Percentiles rank a stretch among this genome's conserved stretches.
These are phyloP conservation scores for Alcis repandata DNA, from an alignment of 2,888 invertebrate species.

Conservation along the genomic window DNA sequence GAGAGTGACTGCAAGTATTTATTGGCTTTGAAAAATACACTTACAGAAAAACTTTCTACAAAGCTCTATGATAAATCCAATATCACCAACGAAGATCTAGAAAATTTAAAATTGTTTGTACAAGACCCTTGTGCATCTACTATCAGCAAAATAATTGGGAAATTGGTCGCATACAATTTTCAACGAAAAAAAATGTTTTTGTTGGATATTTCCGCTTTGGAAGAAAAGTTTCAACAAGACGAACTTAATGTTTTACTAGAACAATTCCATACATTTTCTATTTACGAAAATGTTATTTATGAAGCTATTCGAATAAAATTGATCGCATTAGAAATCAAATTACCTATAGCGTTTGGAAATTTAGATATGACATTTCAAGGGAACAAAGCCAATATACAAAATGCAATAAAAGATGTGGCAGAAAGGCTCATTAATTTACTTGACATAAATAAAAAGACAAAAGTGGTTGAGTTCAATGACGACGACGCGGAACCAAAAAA, in stretches of 20 bases:
- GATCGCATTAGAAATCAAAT: constrained; percentile 44
- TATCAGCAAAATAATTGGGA: no score
- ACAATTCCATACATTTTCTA: no score
- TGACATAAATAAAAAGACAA: constrained; percentile 23
- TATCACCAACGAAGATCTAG: constrained; percentile 38
- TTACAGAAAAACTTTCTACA: constrained; percentile 47
- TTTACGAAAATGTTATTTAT: no score
- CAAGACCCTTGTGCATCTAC: constrained; percentile 33
- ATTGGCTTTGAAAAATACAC: constrained; percentile 47
- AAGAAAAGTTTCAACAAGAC: no score
- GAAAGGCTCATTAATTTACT: constrained; percentile 36
- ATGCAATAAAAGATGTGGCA: constrained; percentile 37
- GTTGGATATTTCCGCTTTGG: no score
- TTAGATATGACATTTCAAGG: constrained; percentile 49
- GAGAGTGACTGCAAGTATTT: constrained; percentile 46
- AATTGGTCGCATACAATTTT: no score
- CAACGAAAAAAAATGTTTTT: no score
- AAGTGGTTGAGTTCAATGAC: constrained; percentile 47
- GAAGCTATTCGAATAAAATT: constrained; percentile 50
- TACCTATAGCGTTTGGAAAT: constrained; percentile 56
- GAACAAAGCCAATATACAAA: constrained; percentile 32
- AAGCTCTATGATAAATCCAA: constrained; percentile 45
- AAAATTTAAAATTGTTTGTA: constrained; percentile 40
- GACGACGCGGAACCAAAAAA: constrained; percentile 48
- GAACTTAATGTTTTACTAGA: no score